phyloP scores from a whole-genome alignment of 23 tunicate species.

The Styela plicata region DNA sequence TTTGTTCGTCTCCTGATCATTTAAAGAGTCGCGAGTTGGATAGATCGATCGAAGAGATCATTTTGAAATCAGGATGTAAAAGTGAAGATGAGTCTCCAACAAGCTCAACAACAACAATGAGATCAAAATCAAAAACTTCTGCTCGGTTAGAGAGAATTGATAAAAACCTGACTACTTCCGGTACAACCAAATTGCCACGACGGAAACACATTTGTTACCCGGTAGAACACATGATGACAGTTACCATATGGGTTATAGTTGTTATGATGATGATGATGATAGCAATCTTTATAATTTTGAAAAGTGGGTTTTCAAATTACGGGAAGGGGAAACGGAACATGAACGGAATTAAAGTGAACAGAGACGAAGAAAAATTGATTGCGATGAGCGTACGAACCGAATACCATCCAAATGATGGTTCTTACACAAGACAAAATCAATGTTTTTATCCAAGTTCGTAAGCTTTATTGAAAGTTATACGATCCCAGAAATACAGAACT shows the following conservation, averaged over 20 bases:
- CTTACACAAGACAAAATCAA: no score
- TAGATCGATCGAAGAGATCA: neutral
- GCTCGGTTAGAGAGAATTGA: no score
- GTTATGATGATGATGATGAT: neutral
- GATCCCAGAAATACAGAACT: no score
- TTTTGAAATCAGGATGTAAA: neutral
- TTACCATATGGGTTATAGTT: neutral
- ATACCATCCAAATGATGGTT: neutral
- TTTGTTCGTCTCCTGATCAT: neutral
- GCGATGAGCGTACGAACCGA: neutral
- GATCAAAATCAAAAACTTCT: no score
- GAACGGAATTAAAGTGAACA: neutral
- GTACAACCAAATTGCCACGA: no score
- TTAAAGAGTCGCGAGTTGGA: neutral
- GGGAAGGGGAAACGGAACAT: neutral
- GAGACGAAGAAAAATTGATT: neutral
- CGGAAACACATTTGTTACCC: no score
- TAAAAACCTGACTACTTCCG: no score
- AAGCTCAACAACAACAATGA: no score
- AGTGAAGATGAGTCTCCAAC: no score
- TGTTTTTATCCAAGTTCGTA: no score
- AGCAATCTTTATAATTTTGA: neutral
- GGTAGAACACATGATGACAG: neutral
- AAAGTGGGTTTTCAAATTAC: neutral
- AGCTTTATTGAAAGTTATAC: no score